Conservation (phyloP, 2,797 vertebrate genomes). For the Dallia pectoralis region DNA sequence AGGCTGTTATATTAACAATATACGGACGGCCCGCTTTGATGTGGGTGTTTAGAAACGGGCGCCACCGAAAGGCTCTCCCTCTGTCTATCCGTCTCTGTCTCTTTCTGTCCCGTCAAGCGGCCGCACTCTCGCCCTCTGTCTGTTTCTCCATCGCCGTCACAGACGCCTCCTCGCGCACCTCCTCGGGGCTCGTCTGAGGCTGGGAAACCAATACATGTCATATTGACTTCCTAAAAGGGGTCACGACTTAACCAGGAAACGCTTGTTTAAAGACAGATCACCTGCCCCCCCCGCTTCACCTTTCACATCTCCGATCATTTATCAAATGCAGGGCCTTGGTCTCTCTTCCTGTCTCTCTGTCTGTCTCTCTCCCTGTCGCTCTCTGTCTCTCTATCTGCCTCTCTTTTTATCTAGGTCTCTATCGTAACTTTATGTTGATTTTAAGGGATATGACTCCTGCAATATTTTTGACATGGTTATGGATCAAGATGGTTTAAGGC, state of each 20-base stretch:
- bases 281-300: constrained; percentile 51
- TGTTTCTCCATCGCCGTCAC: constrained; percentile 2
- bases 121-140: constrained; percentile 7
- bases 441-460: constrained; percentile 33
- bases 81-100: constrained; percentile 22
- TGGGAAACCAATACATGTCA: constrained; percentile 16
- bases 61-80: constrained; percentile 23
- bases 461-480: constrained; percentile 53
- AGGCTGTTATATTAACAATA: constrained; percentile 13
- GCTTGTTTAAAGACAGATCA: constrained; percentile 58
- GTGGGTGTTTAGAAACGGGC: constrained; percentile 13
- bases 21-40: constrained; percentile 33
- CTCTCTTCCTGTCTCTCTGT: constrained; percentile 52
- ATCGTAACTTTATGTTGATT: constrained; percentile 23
- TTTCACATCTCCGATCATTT: constrained; percentile 58
- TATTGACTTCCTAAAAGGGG: constrained; percentile 46
- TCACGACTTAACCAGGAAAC: constrained; percentile 41
- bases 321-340: constrained; percentile 44
- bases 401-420: background rate
- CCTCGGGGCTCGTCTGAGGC: background rate
- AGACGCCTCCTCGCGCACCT: constrained; percentile 11
- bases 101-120: background rate
- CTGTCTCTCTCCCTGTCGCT: constrained; percentile 38
- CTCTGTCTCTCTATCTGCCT: constrained; percentile 6
- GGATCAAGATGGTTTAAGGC: constrained; percentile 63